A percentile compares a stretch with the other conserved stretches of the same genome.
phyloP scores from a whole-genome alignment of 1,140 invertebrate genomes.

The Bactericera cockerelli region DNA sequence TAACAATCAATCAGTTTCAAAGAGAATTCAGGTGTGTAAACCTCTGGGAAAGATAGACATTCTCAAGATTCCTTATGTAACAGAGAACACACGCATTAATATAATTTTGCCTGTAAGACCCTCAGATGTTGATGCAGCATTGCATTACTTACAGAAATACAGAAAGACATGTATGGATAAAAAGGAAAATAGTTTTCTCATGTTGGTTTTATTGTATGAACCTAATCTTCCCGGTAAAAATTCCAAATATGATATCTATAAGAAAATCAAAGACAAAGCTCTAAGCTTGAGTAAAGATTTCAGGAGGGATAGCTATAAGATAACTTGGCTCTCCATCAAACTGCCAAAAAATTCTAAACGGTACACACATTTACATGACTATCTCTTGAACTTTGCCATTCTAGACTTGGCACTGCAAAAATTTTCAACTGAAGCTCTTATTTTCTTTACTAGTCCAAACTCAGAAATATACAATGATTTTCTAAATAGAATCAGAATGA shows the following conservation, averaged over 20 bases:
- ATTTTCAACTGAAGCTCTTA: constrained; percentile 47
- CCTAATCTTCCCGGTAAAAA: constrained; percentile 37
- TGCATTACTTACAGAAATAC: constrained; percentile 53
- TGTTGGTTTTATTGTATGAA: constrained; percentile 37
- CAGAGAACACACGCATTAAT: constrained; percentile 65
- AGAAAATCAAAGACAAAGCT: constrained; percentile 44
- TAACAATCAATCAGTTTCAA: constrained; percentile 25
- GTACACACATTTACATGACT: constrained; percentile 27
- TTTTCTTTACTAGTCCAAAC: constrained; percentile 45
- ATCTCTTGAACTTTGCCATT: constrained; percentile 44
- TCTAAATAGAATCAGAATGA: constrained; percentile 72
- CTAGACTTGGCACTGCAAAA: constrained; percentile 54
- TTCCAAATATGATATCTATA: constrained; percentile 40
- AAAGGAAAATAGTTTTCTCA: constrained; percentile 57
- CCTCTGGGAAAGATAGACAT: constrained; percentile 70
- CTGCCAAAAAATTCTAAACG: constrained; percentile 31
- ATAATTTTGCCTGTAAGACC: constrained; percentile 49
- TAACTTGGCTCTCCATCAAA: constrained; percentile 52
- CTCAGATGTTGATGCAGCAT: constrained; percentile 33
- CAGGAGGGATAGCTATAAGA: constrained; percentile 46
- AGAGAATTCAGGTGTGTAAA: constrained; percentile 50
- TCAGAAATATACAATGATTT: constrained; percentile 60
- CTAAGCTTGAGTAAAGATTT: constrained; percentile 46
- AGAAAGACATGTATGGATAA: constrained; percentile 51
- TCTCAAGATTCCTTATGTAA: constrained; percentile 76